These are phyloP conservation scores for Amphiduros pacificus DNA, from an alignment of 2,888 invertebrate species.

Conservation along the genomic window DNA sequence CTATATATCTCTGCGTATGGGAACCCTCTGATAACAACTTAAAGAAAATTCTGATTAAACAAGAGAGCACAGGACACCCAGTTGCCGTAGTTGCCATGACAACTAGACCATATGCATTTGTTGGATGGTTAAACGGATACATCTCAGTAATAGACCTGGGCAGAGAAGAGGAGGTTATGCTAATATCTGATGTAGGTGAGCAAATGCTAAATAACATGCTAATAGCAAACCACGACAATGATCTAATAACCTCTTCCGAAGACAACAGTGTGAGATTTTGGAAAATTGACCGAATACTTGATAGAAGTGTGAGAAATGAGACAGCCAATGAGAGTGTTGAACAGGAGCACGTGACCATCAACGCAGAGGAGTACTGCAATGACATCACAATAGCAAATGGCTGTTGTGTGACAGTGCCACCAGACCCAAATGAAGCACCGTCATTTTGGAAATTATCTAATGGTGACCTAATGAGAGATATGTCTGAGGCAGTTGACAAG, in stretches of 20 bases:
- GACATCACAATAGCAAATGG: neutral
- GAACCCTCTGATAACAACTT: neutral
- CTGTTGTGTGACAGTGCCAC: conserved; percentile 10
- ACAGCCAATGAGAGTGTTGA: neutral
- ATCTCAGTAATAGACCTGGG: conserved; percentile 14
- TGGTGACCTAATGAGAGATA: conserved; percentile 2
- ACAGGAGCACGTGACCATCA: neutral
- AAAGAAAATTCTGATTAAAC: neutral
- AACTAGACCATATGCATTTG: conserved; percentile 1
- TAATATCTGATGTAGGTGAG: conserved; percentile 11
- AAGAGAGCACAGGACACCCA: no score
- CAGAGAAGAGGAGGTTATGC: neutral
- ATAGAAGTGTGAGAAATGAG: neutral
- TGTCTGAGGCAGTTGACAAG: neutral
- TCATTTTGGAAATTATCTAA: conserved; percentile 18
- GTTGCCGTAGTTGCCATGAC: neutral
- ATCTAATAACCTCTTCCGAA: conserved; percentile 11
- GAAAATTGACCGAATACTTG: neutral
- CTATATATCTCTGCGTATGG: neutral
- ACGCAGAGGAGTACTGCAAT: conserved; percentile 22
- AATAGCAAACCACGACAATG: conserved; percentile 1
- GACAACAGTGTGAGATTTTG: conserved; percentile 25
- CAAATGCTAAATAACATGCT: conserved; percentile 12
- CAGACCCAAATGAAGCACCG: conserved; percentile 12
- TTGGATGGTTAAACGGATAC: conserved; percentile 25